phyloP scores from a whole-genome alignment of 2,888 invertebrate species.

The Callosobruchus maculatus region DNA sequence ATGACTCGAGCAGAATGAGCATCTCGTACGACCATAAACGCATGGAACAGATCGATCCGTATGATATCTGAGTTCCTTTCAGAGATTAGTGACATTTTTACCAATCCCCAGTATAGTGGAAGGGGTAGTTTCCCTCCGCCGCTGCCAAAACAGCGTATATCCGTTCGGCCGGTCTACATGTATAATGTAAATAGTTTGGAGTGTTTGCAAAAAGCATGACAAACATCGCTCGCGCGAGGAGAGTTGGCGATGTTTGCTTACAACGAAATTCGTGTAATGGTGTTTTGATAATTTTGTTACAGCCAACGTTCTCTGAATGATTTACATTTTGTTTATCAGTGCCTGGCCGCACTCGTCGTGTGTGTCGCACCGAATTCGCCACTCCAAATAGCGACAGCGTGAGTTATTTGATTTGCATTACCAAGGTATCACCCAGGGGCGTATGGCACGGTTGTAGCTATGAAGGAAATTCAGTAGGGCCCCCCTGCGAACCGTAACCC shows the following conservation, averaged over 20 bases:
- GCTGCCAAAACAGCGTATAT: background rate
- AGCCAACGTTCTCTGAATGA: background rate
- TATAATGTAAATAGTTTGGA: slow-evolving; percentile 12
- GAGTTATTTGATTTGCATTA: background rate
- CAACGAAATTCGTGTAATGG: slow-evolving; percentile 16
- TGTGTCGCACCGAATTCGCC: background rate
- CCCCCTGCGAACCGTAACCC: no score
- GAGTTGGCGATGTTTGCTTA: slow-evolving; percentile 11
- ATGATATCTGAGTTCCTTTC: no score
- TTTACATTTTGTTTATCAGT: background rate
- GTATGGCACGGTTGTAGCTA: background rate
- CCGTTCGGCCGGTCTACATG: slow-evolving; percentile 2
- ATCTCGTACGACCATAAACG: no score
- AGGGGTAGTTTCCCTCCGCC: background rate
- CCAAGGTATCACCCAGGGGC: background rate
- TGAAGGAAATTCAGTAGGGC: no score
- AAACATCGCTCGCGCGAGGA: slow-evolving; percentile 10
- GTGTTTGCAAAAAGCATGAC: slow-evolving; percentile 18
- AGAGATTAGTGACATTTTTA: no score
- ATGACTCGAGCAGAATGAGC: no score
- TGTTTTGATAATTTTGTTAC: slow-evolving; percentile 9
- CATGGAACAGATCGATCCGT: no score
- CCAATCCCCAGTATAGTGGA: background rate
- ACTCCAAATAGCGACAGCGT: background rate
- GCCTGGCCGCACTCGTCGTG: background rate